Base-by-base conservation (phyloP, 2,113 vertebrate genomes). In the Cebus imitator region DNA sequence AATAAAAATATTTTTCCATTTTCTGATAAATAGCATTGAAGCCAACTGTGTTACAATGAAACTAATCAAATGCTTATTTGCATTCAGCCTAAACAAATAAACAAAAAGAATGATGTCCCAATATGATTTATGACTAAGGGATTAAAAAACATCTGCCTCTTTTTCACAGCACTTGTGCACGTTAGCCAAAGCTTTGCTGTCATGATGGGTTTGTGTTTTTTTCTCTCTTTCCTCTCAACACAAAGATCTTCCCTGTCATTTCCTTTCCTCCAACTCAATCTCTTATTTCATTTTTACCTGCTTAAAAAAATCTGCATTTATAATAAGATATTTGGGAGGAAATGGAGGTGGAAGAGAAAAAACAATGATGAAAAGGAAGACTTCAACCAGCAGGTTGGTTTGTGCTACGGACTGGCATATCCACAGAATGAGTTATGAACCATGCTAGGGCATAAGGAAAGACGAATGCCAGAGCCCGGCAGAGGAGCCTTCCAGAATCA, bases 1-100 rank as follows among this genome's bases (percentile, higher is more conserved):
- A 92, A n/a, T 61, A 45, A 82, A 94, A 96, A 70, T 73, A 92
- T 57, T 95, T 96, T 95, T 64, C 55, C 55, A 43, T 75, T 40
- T 40, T 93, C 75, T 75, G n/a, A n/a, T 82, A 87, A 96, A 96
- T 13, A 96, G 76, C 40, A 61, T 4, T 88, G 40, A 76, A 89
- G 64, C 58, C 30, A 61, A 95, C 50, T 79, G 37, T 66, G 58
- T 30, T 91, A 90, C 12, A 91, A 82, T 94, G 75, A 89, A 97
- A 87, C 78, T 73, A 85, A 95, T 91, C 84, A 94, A 58, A 82
- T 50, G 12, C 61, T 32, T 32, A 82, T 78, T 82, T 75, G 48
- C 72, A 80, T 90, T 92, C 97, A 94, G 37, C n/a, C n/a, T 40
- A 96, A 95, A 75, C 43, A 73, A 90, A 92, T 40, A 89, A 94